Percentiles rank a stretch among this genome's conserved stretches.
These are phyloP conservation scores for Galerucella calmariensis DNA, from an alignment of 2,888 invertebrate species.

Conservation along the genomic window DNA sequence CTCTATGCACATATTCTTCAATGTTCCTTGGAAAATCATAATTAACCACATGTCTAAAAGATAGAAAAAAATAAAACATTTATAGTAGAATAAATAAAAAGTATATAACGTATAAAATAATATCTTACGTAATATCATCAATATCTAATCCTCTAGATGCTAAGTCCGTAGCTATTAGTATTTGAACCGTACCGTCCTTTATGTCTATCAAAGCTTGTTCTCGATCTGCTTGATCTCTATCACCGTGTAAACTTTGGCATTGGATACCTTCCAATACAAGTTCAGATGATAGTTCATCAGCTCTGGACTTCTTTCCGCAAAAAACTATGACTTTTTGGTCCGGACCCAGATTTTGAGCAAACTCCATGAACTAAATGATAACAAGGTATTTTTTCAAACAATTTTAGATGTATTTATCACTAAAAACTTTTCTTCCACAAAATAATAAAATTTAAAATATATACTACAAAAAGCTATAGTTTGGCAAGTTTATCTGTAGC, in stretches of 20 bases:
- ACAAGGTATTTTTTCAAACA: background rate
- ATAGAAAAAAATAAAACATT: constrained; percentile 37
- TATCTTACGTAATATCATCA: constrained; percentile 78
- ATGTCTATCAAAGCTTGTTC: constrained; percentile 88
- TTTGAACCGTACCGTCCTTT: constrained; percentile 79
- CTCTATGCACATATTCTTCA: constrained; percentile 95
- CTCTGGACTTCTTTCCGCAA: constrained; percentile 86
- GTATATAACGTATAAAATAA: background rate
- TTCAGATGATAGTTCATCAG: constrained; percentile 86
- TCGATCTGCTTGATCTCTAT: constrained; percentile 79
- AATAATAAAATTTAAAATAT: no score
- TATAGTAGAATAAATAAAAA: background rate
- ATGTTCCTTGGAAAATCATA: constrained; percentile 94
- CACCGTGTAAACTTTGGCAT: constrained; percentile 89
- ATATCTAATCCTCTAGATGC: constrained; percentile 95
- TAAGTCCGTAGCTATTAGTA: constrained; percentile 94
- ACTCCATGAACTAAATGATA: constrained; percentile 71
- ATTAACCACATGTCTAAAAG: constrained; percentile 85
- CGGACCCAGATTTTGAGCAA: constrained; percentile 75
- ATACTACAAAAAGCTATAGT: no score
- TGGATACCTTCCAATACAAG: constrained; percentile 75
- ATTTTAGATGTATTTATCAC: no score
- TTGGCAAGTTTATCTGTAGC: no score
- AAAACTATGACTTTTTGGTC: constrained; percentile 91
- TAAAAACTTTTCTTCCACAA: no score